These are phyloP conservation scores for Ceratitis capitata DNA, from an alignment of 1,140 invertebrate genomes.

Conservation along the genomic window DNA sequence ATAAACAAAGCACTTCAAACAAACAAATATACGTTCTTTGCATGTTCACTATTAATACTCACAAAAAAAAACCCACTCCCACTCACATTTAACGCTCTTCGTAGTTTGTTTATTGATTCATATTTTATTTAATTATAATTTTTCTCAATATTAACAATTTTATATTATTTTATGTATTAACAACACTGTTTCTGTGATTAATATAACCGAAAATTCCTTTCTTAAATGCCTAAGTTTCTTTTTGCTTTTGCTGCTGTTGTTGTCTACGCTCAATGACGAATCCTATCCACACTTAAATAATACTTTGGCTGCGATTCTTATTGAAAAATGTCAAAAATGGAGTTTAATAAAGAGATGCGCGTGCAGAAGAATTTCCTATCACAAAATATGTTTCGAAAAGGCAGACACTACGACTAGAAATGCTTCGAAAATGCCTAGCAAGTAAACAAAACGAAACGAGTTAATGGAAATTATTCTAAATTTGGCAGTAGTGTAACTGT, in stretches of 20 bases:
- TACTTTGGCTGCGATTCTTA: too few relatives aligned
- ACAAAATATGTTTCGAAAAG: too few relatives aligned
- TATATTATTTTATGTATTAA: not conserved
- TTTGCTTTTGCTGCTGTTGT: conserved; percentile 35
- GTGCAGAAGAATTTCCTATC: too few relatives aligned
- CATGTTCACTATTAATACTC: not conserved
- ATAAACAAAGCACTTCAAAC: conserved; percentile 19
- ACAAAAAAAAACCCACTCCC: not conserved
- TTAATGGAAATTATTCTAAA: too few relatives aligned
- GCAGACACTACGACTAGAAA: too few relatives aligned
- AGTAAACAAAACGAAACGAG: too few relatives aligned
- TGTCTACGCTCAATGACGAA: not conserved
- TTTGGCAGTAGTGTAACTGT: too few relatives aligned
- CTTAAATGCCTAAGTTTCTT: not conserved
- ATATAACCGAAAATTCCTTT: not conserved
- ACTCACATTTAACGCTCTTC: not conserved
- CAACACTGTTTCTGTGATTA: not conserved
- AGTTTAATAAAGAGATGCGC: too few relatives aligned
- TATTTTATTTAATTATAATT: too few relatives aligned
- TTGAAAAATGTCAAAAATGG: too few relatives aligned
- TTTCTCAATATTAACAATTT: not conserved
- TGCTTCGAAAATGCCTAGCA: too few relatives aligned
- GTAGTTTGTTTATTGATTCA: not conserved
- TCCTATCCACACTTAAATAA: not conserved
- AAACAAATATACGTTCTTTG: not conserved